Evolutionary conservation across 2,113 vertebrate genomes (phyloP).

Genomic region (Glareola pratincola): DNA sequence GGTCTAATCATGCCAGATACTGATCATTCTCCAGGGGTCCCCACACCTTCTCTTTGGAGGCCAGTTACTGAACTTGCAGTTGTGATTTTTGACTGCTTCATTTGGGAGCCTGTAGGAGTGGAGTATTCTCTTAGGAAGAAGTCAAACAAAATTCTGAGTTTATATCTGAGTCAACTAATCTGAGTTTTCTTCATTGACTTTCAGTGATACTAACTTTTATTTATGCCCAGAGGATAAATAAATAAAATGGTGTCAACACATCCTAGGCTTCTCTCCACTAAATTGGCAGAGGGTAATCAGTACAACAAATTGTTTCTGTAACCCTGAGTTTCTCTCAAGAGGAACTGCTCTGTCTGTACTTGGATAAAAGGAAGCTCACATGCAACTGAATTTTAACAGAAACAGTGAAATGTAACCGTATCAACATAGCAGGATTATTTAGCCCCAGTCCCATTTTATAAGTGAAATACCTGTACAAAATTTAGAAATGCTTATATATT

Average conservation of each 20-base stretch:
- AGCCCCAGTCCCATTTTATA: background rate
- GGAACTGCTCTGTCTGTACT: background rate
- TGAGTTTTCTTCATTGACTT: background rate
- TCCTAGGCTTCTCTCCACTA: background rate
- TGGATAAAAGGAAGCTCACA: background rate
- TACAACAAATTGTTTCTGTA: background rate
- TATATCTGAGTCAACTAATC: background rate
- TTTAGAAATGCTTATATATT: background rate
- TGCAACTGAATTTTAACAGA: background rate
- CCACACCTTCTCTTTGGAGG: background rate
- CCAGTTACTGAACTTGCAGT: background rate
- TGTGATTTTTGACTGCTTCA: background rate
- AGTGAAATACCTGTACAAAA: background rate
- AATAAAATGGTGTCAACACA: background rate
- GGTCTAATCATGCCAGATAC: background rate
- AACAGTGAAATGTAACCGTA: rapidly evolving
- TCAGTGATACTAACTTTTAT: background rate
- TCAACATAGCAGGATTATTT: background rate
- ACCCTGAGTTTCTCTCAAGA: background rate
- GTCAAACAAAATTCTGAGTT: background rate
- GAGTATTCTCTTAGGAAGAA: background rate
- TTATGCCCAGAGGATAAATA: background rate
- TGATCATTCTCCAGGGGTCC: background rate
- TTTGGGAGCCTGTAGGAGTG: background rate
- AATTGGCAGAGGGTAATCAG: background rate